Evolutionary conservation across 2,797 vertebrate species (phyloP), one percentile per base, ranked within the genome.

Genomic region (Pangasius djambal): DNA sequence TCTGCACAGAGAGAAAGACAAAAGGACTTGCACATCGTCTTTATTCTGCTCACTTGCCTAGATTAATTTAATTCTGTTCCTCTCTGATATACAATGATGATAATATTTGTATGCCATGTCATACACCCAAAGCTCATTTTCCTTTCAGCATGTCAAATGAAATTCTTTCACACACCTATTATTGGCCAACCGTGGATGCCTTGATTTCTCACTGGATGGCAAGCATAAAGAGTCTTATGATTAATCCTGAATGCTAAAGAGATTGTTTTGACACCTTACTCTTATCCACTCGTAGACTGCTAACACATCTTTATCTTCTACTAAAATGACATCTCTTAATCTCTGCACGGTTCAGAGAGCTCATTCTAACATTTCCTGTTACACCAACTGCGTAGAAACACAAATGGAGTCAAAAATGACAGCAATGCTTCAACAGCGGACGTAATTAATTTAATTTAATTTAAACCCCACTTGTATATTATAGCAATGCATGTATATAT

Each of bases 71-170:
- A 85, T 85, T 69, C 83, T 85, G 63, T 85, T 69, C 83, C 28
- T 69, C 83, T 67, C 44, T 85, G 83, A 85, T 85, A 69, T 85
- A 69, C 83, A 31, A 10, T 20, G 44, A 20, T 50, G 83, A 85
- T 85, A 85, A 85, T 85, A 85, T 85, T 85, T 85, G 83, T 85
- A 69, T 69, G 83, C 63, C 63, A 20, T 85, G 83, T 85, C 83
- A 52, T 34, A 69, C 63, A 85, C 63, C 28, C 40, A 1, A 50
- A 52, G 63, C 83, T 85, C 63, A 31, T 87, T 90, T 52, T 85
- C 86, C 86, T 87, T 90, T 78, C 88, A 85, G 82, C 74, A 87
- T 69, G 82, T 63, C 88, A 89, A 89, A 85, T 87, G 40, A 83
- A 83, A 67, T 84, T 67, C n/a, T n/a, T 67, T 31, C 57, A 90